A percentile compares a stretch with the other conserved stretches of the same genome.
Conservation (phyloP, 1,140 invertebrate species). For the Scaptomyza hsui region DNA sequence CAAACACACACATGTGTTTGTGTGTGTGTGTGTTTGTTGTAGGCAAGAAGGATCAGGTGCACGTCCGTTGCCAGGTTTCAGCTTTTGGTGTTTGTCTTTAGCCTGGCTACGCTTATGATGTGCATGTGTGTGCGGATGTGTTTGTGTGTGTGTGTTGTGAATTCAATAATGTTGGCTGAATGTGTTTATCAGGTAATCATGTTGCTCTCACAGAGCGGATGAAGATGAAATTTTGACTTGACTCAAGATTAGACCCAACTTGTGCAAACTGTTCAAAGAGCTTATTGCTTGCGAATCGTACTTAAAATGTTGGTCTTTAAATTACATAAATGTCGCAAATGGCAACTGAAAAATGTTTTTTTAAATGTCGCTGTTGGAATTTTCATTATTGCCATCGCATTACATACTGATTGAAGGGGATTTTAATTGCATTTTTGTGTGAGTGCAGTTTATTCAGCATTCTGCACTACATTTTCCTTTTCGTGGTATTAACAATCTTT, state of each 20-base stretch:
- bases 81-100: slow-evolving; percentile 25
- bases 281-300: slow-evolving; percentile 7
- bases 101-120: slow-evolving; percentile 22
- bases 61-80: slow-evolving; percentile 15
- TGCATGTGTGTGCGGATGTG: slow-evolving; percentile 1
- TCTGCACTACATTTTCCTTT: slow-evolving; percentile 25
- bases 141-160: slow-evolving; percentile 12
- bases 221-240: slow-evolving; percentile 19
- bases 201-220: slow-evolving; percentile 14
- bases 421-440: slow-evolving; percentile 35
- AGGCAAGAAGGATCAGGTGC: slow-evolving; percentile 62
- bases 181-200: slow-evolving; percentile 62
- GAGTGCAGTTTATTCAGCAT: slow-evolving; percentile 5
- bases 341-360: neutral
- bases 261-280: neutral
- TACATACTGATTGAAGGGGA: slow-evolving; percentile 8
- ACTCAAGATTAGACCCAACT: slow-evolving; percentile 24
- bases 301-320: neutral
- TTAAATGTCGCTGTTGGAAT: neutral
- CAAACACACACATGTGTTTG: neutral
- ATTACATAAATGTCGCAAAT: neutral
- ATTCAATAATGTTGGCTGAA: slow-evolving; percentile 57
- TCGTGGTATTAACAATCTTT: slow-evolving; percentile 59
- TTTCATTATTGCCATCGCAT: slow-evolving; percentile 3
- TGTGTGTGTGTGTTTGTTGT: slow-evolving; percentile 22